Conservation (phyloP, 2,797 vertebrate genomes). For the Odontamblyopus rebecca region DNA sequence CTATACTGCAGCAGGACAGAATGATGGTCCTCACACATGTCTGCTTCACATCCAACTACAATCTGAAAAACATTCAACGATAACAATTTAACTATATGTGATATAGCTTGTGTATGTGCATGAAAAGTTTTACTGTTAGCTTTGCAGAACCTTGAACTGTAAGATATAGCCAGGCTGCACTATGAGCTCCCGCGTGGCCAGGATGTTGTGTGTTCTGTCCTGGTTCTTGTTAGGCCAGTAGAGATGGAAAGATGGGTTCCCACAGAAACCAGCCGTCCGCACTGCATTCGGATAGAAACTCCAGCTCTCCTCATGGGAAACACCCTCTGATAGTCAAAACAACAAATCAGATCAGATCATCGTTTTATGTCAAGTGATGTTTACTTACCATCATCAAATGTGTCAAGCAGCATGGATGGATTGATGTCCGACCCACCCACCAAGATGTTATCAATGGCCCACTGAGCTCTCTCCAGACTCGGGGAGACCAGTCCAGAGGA, state of each 20-base stretch:
- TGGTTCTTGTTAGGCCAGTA: conserved; percentile 99
- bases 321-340: conserved; percentile 80
- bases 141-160: conserved; percentile 89
- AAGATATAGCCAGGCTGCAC: conserved; percentile 97
- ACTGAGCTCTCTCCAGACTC: conserved; percentile 90
- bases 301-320: conserved; percentile 97
- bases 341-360: conserved; percentile 3
- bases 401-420: conserved; percentile 93
- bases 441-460: conserved; percentile 96
- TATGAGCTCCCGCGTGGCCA: conserved; percentile 95
- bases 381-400: conserved; percentile 90
- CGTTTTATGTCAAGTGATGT: neutral
- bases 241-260: conserved; percentile 96
- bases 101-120: neutral
- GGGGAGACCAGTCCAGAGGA: conserved; percentile 86
- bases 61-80: conserved; percentile 77
- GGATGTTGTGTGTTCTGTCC: conserved; percentile 92
- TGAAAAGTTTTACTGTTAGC: neutral
- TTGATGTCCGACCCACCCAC: conserved; percentile 98
- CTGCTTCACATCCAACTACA: conserved; percentile 95
- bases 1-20: conserved; percentile 95
- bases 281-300: conserved; percentile 98
- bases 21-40: conserved; percentile 91
- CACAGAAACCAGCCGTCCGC: conserved; percentile 97
- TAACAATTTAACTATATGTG: neutral